Conservation (phyloP, 2,888 invertebrate genomes). For the Eudemis profundana region DNA sequence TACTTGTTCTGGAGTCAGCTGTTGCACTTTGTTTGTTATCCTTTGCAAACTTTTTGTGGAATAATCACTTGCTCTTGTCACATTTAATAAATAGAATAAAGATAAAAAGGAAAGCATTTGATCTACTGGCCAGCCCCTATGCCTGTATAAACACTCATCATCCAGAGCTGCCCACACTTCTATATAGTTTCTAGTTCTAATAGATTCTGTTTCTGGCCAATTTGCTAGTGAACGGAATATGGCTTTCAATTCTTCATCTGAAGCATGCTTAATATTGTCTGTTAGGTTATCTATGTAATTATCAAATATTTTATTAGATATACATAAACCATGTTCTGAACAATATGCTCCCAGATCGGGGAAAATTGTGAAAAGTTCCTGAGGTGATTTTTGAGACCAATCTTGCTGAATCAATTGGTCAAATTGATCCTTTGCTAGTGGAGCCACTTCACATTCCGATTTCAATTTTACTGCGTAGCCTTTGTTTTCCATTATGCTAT, state of each 20-base stretch:
- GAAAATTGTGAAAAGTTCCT: slow-evolving; percentile 66
- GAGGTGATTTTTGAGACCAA: slow-evolving; percentile 60
- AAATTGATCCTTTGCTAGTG: slow-evolving; percentile 57
- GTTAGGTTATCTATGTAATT: slow-evolving; percentile 73
- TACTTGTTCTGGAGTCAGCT: slow-evolving; percentile 86
- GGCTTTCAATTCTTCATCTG: slow-evolving; percentile 83
- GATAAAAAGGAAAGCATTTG: slow-evolving; percentile 86
- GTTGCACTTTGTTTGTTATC: slow-evolving; percentile 83
- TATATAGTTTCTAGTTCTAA: slow-evolving; percentile 85
- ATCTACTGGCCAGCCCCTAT: slow-evolving; percentile 79
- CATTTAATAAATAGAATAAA: slow-evolving; percentile 87
- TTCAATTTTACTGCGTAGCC: slow-evolving; percentile 63
- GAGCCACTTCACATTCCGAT: slow-evolving; percentile 40
- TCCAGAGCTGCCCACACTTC: slow-evolving; percentile 89
- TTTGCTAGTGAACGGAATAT: slow-evolving; percentile 80
- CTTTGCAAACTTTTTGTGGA: slow-evolving; percentile 81
- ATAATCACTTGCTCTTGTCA: slow-evolving; percentile 84
- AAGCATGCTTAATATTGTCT: slow-evolving; percentile 82
- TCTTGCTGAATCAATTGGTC: slow-evolving; percentile 58
- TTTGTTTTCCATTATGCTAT: slow-evolving; percentile 67
- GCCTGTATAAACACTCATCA: slow-evolving; percentile 83
- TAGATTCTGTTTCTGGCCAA: slow-evolving; percentile 81
- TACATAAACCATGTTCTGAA: slow-evolving; percentile 62
- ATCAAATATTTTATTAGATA: slow-evolving; percentile 72
- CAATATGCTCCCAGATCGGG: slow-evolving; percentile 66